Evolutionary conservation across 2,888 invertebrate genomes (phyloP).

Genomic region (Eudemis profundana): DNA sequence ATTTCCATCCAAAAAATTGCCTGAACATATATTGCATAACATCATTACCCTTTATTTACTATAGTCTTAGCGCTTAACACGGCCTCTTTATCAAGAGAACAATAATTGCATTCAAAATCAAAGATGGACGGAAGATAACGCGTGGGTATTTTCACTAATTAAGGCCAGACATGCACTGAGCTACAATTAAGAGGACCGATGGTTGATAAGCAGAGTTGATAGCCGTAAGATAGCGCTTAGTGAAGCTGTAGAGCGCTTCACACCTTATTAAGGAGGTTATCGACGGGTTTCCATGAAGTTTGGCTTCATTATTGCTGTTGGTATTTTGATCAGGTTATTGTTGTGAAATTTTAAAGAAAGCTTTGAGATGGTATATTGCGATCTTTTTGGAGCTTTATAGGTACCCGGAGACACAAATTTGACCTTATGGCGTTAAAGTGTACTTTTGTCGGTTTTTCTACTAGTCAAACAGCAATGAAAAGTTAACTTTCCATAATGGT

Average conservation of each 20-base stretch:
- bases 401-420: too few species aligned
- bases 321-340: slow-evolving; percentile 48
- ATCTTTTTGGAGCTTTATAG: background rate
- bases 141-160: slow-evolving; percentile 82
- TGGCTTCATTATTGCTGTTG: slow-evolving; percentile 42
- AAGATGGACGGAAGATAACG: slow-evolving; percentile 77
- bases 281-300: slow-evolving; percentile 47
- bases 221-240: slow-evolving; percentile 68
- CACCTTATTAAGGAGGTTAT: slow-evolving; percentile 73
- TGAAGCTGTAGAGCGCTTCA: slow-evolving; percentile 68
- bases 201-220: slow-evolving; percentile 77
- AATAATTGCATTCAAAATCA: slow-evolving; percentile 84
- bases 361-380: slow-evolving; percentile 1
- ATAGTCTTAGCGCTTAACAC: slow-evolving; percentile 53
- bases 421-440: too few species aligned
- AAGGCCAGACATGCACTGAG: slow-evolving; percentile 77
- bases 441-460: too few species aligned
- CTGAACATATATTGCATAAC: slow-evolving; percentile 32
- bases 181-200: slow-evolving; percentile 82
- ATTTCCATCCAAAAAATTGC: background rate
- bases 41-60: slow-evolving; percentile 46
- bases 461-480: too few species aligned
- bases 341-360: background rate
- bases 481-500: too few species aligned
- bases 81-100: slow-evolving; percentile 75